Conservation (phyloP, 2,797 vertebrate species). For the Danio jaintianensis region DNA sequence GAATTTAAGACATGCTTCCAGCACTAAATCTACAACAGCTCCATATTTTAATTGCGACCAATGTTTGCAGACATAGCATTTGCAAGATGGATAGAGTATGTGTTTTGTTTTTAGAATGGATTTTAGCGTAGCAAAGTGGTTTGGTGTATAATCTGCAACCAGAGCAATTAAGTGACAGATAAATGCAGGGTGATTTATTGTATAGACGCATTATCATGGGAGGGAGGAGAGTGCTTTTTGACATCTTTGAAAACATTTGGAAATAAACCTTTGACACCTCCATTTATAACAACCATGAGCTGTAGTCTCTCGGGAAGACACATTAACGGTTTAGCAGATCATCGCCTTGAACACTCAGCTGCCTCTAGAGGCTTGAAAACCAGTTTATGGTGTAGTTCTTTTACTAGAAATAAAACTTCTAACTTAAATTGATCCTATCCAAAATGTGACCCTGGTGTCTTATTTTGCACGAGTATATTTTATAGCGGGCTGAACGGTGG, state of each 20-base stretch:
- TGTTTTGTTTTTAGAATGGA: neutral
- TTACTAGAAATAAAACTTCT: neutral
- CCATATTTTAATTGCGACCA: neutral
- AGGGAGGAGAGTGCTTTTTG: constrained; percentile 8
- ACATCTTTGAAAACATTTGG: constrained; percentile 1
- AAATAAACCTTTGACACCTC: neutral
- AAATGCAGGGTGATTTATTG: neutral
- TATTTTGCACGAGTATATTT: too few species aligned
- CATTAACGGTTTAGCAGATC: neutral
- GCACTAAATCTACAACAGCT: neutral
- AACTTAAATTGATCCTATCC: too few species aligned
- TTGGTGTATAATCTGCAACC: neutral
- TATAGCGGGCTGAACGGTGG: too few species aligned
- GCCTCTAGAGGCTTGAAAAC: neutral
- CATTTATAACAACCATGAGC: neutral
- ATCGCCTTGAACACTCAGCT: neutral
- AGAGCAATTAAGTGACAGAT: neutral
- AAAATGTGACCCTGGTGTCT: too few species aligned
- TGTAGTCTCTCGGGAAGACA: neutral
- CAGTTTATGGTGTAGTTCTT: neutral
- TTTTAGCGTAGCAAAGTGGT: neutral
- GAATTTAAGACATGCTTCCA: neutral
- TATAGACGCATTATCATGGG: neutral
- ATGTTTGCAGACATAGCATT: neutral
- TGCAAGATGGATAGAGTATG: neutral